Evolutionary conservation across 2,113 vertebrate species (phyloP).

Genomic region (Cynoglossus semilaevis): DNA sequence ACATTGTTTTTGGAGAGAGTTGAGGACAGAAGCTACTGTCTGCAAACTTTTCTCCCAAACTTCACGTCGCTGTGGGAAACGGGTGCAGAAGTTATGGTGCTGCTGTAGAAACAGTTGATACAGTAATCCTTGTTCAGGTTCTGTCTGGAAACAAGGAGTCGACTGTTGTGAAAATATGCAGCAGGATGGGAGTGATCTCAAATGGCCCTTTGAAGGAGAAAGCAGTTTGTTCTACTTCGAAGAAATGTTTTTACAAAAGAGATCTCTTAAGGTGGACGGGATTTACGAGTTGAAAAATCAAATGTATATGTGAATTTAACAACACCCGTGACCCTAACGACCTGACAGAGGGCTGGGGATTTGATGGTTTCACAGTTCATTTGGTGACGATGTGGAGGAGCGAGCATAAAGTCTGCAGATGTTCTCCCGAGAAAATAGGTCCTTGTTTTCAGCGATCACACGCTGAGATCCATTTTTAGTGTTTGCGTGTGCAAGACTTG

Average conservation of each 20-base stretch:
- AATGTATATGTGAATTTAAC: too few relatives aligned
- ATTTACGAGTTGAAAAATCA: not conserved
- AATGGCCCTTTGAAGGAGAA: constrained; percentile 2
- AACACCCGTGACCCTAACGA: too few relatives aligned
- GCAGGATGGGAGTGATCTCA: constrained; percentile 11
- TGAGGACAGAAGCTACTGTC: constrained; percentile 1
- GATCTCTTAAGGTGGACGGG: not conserved
- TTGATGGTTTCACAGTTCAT: not conserved
- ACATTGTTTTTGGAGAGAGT: not conserved
- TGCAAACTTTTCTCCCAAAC: not conserved
- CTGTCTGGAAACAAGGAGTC: constrained; percentile 33
- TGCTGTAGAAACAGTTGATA: constrained; percentile 8
- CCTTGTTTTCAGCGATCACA: constrained; percentile 34
- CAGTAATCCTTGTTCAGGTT: constrained; percentile 26
- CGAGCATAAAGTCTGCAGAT: not conserved
- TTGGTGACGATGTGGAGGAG: not conserved
- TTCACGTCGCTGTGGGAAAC: constrained; percentile 14
- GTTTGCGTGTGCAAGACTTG: constrained; percentile 2
- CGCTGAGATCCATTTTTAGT: constrained; percentile 31
- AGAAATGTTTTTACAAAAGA: not conserved
- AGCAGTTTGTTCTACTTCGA: not conserved
- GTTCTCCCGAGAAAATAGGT: constrained; percentile 31
- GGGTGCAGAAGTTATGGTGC: constrained; percentile 14
- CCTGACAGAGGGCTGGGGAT: not conserved
- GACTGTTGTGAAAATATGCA: constrained; percentile 30